These are phyloP conservation scores for Gambelia wislizenii DNA, from an alignment of 2,797 vertebrate species.

Conservation along the genomic window DNA sequence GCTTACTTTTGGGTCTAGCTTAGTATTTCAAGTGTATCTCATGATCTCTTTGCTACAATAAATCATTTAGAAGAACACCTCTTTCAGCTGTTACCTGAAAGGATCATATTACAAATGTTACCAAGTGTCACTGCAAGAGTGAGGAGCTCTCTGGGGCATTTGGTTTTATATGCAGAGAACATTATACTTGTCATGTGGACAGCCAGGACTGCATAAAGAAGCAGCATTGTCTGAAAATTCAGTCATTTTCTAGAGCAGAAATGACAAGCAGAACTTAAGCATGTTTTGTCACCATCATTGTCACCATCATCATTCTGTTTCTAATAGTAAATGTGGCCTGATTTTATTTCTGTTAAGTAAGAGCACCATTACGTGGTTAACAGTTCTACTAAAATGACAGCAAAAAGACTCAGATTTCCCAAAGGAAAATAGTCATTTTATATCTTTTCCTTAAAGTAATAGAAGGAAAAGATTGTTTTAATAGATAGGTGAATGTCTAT, in stretches of 20 bases:
- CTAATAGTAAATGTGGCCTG: neutral
- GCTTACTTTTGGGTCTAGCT: slow-evolving; percentile 56
- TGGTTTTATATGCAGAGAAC: slow-evolving; percentile 18
- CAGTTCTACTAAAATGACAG: neutral
- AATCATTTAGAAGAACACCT: slow-evolving; percentile 61
- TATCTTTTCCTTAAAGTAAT: slow-evolving; percentile 27
- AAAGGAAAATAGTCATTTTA: slow-evolving; percentile 11
- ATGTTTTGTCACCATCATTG: neutral
- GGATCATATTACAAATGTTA: neutral
- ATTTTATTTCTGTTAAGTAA: slow-evolving; percentile 10
- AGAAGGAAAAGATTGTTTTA: slow-evolving; percentile 42
- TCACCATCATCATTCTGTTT: neutral
- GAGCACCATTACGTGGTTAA: neutral
- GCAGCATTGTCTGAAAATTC: neutral
- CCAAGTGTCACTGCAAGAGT: slow-evolving; percentile 1
- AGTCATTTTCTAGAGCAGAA: neutral
- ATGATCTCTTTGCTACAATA: slow-evolving; percentile 54
- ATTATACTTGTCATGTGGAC: slow-evolving; percentile 15
- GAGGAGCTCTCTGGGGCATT: slow-evolving; percentile 11
- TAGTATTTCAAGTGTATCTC: slow-evolving; percentile 56
- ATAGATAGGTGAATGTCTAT: slow-evolving; percentile 26
- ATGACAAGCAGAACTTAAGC: neutral
- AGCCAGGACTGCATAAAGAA: slow-evolving; percentile 18
- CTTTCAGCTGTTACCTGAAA: slow-evolving; percentile 53
- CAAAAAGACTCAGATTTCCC: neutral